These are phyloP conservation scores for Caloenas nicobarica DNA, from an alignment of 2,113 vertebrate species.

Conservation along the genomic window DNA sequence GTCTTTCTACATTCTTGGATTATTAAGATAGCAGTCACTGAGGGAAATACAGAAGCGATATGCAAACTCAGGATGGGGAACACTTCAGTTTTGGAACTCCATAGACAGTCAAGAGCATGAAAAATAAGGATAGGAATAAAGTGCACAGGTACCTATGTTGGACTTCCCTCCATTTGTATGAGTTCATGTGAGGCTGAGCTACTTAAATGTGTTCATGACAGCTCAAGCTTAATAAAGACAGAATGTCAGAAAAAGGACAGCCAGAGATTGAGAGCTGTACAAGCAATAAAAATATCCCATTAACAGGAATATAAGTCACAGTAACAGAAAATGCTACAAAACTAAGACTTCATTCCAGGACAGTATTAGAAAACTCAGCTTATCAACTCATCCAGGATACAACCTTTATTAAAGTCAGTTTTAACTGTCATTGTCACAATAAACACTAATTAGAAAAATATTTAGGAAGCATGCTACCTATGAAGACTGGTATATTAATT, in stretches of 20 bases:
- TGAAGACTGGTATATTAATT: neutral
- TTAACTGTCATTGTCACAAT: neutral
- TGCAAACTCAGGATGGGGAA: neutral
- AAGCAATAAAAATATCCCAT: neutral
- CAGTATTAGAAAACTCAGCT: neutral
- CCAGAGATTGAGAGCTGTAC: neutral
- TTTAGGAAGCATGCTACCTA: neutral
- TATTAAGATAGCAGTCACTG: neutral
- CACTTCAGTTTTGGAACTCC: neutral
- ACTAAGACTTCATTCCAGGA: neutral
- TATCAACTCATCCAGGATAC: neutral
- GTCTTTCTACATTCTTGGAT: neutral
- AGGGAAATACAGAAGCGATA: neutral
- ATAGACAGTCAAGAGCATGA: neutral
- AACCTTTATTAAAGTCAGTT: neutral
- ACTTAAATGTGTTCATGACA: neutral
- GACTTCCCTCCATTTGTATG: neutral
- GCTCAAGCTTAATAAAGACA: neutral
- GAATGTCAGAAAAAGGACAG: neutral
- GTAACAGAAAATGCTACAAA: neutral
- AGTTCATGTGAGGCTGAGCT: neutral
- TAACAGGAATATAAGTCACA: neutral
- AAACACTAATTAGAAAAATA: neutral
- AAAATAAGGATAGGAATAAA: neutral
- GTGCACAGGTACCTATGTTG: rapidly evolving